Base-by-base conservation (phyloP, 2,797 vertebrate genomes). In the Chaetophractus vellerosus region DNA sequence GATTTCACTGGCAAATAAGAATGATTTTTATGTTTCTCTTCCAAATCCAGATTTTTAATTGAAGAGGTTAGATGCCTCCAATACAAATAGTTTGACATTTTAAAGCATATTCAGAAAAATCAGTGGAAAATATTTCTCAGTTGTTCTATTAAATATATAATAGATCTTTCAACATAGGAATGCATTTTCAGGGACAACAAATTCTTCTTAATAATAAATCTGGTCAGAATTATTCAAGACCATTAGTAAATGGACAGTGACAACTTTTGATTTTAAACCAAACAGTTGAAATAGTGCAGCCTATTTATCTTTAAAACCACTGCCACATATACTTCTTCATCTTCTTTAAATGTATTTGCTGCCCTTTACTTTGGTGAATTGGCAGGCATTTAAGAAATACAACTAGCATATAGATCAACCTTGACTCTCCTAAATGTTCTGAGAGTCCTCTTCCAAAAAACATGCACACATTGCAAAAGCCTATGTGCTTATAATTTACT, bases 351-450 rank as follows among this genome's bases (percentile, higher is more conserved):
- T 81, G 10, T 36, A 41, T 66, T 50, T 64, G 4, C 2, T 12
- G 71, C 38, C 23, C 12, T 88, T 64, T 85, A 48, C 26, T 93
- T 79, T 50, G 10, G 45, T 59, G 21, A 80, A 88, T 83, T 91
- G n/a, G 19, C 80, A 96, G n/a, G 50, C 92, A 94, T 94, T 76
- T 82, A 64, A 88, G 93, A 96, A 87, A 90, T 33, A 63, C 61
- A 68, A n/a, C 68, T 28, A 83, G 36, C 7, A 15, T 52, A 18
- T 88, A 86, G 52, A 83, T 93, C 61, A 95, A 31, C 61, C 80
- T 38, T 1, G 6, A 86, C 36, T 64, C 36, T 84, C 19, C 78
- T 88, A 80, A 84, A 89, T 26, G 57, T 92, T 92, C 72, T 71
- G 7, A 80, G 72, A 74, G 3, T 23, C 64, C 86, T 96, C 74